Percentiles rank a stretch among this genome's conserved stretches.
Conservation (phyloP, 2,113 vertebrate species). For the Monarcha castaneiventris region DNA sequence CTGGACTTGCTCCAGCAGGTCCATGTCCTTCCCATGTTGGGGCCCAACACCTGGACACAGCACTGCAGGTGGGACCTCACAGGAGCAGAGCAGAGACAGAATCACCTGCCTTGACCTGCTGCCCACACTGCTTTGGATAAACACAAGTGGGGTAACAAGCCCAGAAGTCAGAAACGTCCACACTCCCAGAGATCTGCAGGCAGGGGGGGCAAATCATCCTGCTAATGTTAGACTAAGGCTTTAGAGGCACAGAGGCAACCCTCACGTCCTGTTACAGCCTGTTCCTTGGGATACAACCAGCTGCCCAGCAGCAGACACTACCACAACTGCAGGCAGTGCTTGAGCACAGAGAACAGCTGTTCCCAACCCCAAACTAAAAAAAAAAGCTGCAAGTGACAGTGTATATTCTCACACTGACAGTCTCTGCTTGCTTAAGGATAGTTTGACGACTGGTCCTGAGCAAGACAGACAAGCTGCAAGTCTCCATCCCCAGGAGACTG, state of each 20-base stretch:
- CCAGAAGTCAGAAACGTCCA: neutral
- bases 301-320: neutral
- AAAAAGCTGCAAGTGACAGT: neutral
- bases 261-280: neutral
- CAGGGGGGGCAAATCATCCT: neutral
- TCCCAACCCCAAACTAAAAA: neutral
- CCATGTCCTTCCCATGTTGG: neutral
- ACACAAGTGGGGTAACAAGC: neutral
- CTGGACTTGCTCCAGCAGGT: neutral
- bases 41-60: neutral
- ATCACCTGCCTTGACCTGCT: neutral
- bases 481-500: neutral
- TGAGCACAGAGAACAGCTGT: neutral
- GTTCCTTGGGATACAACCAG: neutral
- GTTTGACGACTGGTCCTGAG: neutral
- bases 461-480: neutral
- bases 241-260: neutral
- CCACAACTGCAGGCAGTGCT: neutral
- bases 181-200: neutral
- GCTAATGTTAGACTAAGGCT: neutral
- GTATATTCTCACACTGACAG: neutral
- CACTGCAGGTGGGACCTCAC: neutral
- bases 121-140: neutral
- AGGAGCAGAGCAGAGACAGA: neutral
- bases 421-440: neutral